A percentile compares a stretch with the other conserved stretches of the same genome.
These are phyloP conservation scores for Neogale vison DNA, from an alignment of 2,113 vertebrate genomes.

Conservation along the genomic window DNA sequence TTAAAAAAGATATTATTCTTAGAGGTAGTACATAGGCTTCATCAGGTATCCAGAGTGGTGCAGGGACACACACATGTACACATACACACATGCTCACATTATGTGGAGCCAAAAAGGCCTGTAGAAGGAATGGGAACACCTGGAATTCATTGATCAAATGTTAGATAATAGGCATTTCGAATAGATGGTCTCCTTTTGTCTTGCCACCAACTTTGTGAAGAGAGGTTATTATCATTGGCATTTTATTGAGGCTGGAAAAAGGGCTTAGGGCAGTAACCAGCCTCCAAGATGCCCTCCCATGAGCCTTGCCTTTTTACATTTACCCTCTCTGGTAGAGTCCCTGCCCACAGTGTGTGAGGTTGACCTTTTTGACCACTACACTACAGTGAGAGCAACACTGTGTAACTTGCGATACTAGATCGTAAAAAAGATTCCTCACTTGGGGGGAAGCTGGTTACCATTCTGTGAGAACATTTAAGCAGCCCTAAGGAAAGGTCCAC, in stretches of 20 bases:
- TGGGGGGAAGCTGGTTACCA: neutral
- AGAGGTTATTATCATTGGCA: neutral
- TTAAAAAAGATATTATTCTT: neutral
- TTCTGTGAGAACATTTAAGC: neutral
- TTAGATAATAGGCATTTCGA: neutral
- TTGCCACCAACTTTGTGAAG: neutral
- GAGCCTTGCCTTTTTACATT: neutral
- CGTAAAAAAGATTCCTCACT: neutral
- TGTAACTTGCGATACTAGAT: neutral
- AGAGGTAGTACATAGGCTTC: neutral
- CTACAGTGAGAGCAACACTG: neutral
- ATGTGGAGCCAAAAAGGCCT: neutral
- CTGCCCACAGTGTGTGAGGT: fast-evolving
- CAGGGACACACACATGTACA: neutral
- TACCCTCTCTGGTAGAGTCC: neutral
- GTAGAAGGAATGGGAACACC: neutral
- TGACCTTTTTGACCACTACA: neutral
- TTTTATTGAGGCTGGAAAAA: neutral
- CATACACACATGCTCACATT: neutral
- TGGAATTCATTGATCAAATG: neutral
- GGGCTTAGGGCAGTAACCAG: neutral
- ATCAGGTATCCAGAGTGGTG: neutral
- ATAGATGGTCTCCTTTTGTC: neutral
- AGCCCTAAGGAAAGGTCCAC: neutral
- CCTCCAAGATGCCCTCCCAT: neutral